Evolutionary conservation across 2,797 vertebrate genomes (phyloP), one percentile per base, ranked within the genome.

Genomic region (Melanotaenia maccullochi): DNA sequence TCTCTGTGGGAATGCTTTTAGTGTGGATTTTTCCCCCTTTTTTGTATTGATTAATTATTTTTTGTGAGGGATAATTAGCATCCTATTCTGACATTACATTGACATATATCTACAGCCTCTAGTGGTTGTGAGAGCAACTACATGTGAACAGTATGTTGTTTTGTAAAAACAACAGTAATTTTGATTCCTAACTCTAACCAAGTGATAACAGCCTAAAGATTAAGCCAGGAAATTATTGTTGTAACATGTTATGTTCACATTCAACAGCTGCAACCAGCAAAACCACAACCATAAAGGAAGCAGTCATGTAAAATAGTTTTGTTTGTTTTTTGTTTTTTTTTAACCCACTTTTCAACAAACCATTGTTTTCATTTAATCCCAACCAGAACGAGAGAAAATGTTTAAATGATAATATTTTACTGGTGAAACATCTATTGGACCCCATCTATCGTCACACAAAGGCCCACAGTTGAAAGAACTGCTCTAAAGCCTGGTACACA

Each of bases 1-100:
- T 52, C n/a, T 64, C 54, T 38, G 11, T 65, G 12, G 11, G 5
- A 6, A 20, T 58, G 28, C 75, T 38, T 77, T 30, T 8, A 68
- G 9, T 54, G 1, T 63, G 32, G 49, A 4, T 18, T 16, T 38
- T 22, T 59, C 4, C 36, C 18, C 1, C 12, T 42, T 16, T 42
- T 42, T 42, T 20, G 6, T n/a, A 47, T 47, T 47, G 2, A 47
- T 47, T 20, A 47, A 8, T 47, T 20, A 20, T 20, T 47, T 20
- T n/a, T 20, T 14, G 5, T 6, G 42, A 6, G 12, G 0, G 18
- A 49, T 72, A 40, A 69, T 65, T 54, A n/a, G 35, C 33, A 33
- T 9, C 22, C 12, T 69, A 12, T 28, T 28, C 3, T 25, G 25
- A 25, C 25, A 47, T 47, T n/a, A 20, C 20, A 47, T 47, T n/a